Base-by-base conservation (phyloP, 2,113 vertebrate genomes). In the Salvator merianae region DNA sequence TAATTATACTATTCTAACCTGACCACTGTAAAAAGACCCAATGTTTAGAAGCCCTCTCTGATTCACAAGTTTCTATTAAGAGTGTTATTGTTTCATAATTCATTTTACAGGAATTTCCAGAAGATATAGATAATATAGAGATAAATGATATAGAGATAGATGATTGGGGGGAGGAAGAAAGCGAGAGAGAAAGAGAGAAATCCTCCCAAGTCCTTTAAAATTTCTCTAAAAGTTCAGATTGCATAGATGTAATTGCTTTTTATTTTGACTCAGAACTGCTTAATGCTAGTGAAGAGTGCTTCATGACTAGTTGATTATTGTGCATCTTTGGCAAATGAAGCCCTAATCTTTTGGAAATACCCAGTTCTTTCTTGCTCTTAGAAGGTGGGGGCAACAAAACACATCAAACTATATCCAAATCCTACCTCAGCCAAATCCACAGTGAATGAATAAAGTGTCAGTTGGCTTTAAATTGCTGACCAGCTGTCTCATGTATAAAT, bases 261-360 rank as follows among this genome's bases (percentile, higher is more conserved):
- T 84, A 84, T 77, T 89, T 84, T 80, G 88, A 88, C 50, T 55
- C 2, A 76, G 85, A 73, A 59, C 89, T 85, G 89, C 55, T 59
- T 59, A 20, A 20, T 59, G 14, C 55, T 59, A 59, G 55, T 59
- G 55, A 59, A 59, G 55, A 77, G 90, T 90, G 86, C 93, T 95
- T 94, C 93, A 94, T 95, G 85, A 47, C 88, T 70, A 91, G 88
- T 94, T 91, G 90, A 43, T 89, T 94, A 90, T 88, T 91, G 90
- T 86, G 90, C 93, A 93, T 90, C 94, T 89, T 95, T 95, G 95
- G 95, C 92, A 83, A 92, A 50, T 83, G 87, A 77, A 80, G 84
- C 87, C 86, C 92, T 93, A 90, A 91, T 84, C 83, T 89, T 79
- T 88, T 94, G 89, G 90, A 94, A 93, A 82, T 77, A 85, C 69